Evolutionary conservation across 1,140 invertebrate species (phyloP).

Genomic region (Eupristina koningsbergeri): DNA sequence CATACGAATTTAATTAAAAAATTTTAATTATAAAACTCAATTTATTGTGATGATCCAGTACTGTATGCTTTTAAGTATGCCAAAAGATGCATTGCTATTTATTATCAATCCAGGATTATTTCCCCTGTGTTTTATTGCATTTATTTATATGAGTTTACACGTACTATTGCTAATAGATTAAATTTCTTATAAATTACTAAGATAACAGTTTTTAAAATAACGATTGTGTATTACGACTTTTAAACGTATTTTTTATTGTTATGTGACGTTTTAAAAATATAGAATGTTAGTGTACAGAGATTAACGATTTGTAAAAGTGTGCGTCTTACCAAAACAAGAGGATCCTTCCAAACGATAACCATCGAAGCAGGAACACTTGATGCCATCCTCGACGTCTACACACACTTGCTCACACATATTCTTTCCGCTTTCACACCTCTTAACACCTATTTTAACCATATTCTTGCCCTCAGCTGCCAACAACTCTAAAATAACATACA

Average conservation of each 20-base stretch:
- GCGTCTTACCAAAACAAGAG: constrained; percentile 68
- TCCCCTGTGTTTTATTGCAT: no score
- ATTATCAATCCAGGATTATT: no score
- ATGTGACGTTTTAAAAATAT: neutral
- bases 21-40: no score
- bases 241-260: neutral
- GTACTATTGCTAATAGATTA: no score
- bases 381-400: constrained; percentile 63
- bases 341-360: constrained; percentile 70
- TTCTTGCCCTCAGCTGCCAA: constrained; percentile 16
- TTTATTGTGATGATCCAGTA: no score
- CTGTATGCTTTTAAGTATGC: no score
- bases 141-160: no score
- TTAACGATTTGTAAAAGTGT: neutral
- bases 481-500: constrained; percentile 24
- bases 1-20: no score
- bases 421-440: constrained; percentile 64
- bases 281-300: neutral
- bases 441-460: constrained; percentile 39
- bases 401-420: constrained; percentile 72
- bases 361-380: constrained; percentile 71
- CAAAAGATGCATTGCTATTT: no score
- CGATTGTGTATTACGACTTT: no score
- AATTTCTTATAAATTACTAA: no score
- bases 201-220: no score